These are phyloP conservation scores for Chrysomallon squamiferum DNA, from an alignment of 1,140 invertebrate species.

Conservation along the genomic window DNA sequence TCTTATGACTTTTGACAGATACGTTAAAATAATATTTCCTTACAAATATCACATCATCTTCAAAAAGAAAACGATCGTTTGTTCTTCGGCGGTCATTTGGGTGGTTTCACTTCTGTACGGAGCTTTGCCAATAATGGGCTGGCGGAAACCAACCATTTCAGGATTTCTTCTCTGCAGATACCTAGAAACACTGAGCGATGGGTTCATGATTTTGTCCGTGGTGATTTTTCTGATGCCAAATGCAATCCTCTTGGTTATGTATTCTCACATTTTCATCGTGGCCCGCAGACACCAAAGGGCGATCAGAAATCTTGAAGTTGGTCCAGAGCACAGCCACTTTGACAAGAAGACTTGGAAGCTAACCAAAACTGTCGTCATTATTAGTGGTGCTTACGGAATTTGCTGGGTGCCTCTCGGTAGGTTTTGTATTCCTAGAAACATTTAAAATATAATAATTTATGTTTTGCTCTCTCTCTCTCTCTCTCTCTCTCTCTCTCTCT, in stretches of 20 bases:
- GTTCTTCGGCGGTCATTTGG: background rate
- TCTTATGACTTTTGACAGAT: slow-evolving; percentile 21
- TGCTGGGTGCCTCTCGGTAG: slow-evolving; percentile 21
- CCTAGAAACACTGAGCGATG: background rate
- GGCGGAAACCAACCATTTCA: background rate
- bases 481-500: too few species aligned
- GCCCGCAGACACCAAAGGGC: slow-evolving; percentile 15
- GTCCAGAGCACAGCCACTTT: too few species aligned
- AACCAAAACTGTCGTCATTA: slow-evolving; percentile 22
- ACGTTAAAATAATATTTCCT: slow-evolving; percentile 22
- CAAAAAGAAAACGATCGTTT: background rate
- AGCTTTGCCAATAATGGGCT: background rate
- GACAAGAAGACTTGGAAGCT: slow-evolving; percentile 5
- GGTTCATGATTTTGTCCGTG: background rate
- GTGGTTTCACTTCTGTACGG: background rate
- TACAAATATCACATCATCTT: slow-evolving; percentile 10
- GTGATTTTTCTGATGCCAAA: background rate
- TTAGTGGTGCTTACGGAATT: slow-evolving; percentile 15
- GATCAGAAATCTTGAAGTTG: slow-evolving; percentile 3
- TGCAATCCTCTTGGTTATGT: background rate
- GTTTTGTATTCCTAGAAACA: background rate
- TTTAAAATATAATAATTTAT: too few species aligned
- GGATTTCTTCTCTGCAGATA: background rate
- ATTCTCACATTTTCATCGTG: slow-evolving; percentile 12
- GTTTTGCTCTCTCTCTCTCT: too few species aligned